Conservation (phyloP, 2,113 vertebrate species). For the Platichthys stellatus region DNA sequence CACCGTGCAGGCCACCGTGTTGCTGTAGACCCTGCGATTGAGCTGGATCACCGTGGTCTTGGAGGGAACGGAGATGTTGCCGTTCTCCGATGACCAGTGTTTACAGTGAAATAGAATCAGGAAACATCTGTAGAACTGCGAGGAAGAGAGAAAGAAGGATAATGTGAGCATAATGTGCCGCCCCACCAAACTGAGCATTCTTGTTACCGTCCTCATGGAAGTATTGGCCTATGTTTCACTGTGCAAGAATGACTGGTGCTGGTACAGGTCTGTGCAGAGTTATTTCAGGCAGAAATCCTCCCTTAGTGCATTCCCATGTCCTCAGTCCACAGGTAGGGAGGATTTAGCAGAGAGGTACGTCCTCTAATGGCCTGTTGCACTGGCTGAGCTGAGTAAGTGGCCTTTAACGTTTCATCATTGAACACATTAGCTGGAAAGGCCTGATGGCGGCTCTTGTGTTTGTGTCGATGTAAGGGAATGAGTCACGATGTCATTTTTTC, state of each 20-base stretch:
- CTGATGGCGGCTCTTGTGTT: not conserved
- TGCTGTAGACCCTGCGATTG: constrained; percentile 72
- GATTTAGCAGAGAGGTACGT: not conserved
- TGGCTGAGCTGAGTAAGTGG: not conserved
- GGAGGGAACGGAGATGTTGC: constrained; percentile 71
- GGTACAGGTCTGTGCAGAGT: not conserved
- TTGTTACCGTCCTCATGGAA: too few species aligned
- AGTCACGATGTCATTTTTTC: not conserved
- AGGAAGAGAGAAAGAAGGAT: constrained; percentile 20
- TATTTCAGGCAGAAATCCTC: constrained; percentile 18
- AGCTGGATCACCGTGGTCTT: constrained; percentile 82
- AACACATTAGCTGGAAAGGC: constrained; percentile 7
- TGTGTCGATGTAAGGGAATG: not conserved
- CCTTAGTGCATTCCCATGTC: constrained; percentile 42
- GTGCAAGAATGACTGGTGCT: not conserved
- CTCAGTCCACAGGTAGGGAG: not conserved
- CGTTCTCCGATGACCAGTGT: constrained; percentile 49
- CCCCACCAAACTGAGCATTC: too few species aligned
- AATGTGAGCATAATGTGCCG: not conserved
- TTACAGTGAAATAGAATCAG: constrained; percentile 82
- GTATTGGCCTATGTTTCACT: not conserved
- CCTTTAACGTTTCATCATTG: not conserved
- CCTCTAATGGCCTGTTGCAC: constrained; percentile 5
- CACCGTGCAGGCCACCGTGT: constrained; percentile 66
- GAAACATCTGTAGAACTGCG: constrained; percentile 88